Evolutionary conservation across 2,888 invertebrate genomes (phyloP).

Genomic region (Thelaira solivaga): DNA sequence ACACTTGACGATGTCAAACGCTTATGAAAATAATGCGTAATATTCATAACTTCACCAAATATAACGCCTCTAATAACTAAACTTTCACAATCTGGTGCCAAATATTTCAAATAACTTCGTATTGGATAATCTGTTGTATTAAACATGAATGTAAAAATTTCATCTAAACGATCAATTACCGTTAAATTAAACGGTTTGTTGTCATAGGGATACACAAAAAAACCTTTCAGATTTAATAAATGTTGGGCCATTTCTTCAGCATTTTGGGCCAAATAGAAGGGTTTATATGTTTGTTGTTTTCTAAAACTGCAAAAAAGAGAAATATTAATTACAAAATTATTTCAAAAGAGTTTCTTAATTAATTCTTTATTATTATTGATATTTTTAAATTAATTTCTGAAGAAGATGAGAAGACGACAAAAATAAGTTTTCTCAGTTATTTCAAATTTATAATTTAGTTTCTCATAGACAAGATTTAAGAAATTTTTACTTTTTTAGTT

Average conservation of each 20-base stretch:
- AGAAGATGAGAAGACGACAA: too few relatives aligned
- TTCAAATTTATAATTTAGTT: too few relatives aligned
- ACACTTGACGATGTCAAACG: constrained; percentile 70
- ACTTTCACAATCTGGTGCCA: constrained; percentile 71
- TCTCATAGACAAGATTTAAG: too few relatives aligned
- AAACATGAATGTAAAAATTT: constrained; percentile 69
- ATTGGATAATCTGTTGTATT: constrained; percentile 70
- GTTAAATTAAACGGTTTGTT: constrained; percentile 57
- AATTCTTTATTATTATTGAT: too few relatives aligned
- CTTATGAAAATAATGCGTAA: constrained; percentile 67
- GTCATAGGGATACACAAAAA: constrained; percentile 68
- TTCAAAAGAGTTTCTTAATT: too few relatives aligned
- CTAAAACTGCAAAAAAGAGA: constrained; percentile 64
- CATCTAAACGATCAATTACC: constrained; percentile 68
- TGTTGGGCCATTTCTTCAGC: constrained; percentile 67
- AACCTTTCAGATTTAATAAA: constrained; percentile 68
- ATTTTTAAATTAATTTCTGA: too few relatives aligned
- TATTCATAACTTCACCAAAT: constrained; percentile 66
- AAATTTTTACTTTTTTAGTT: too few relatives aligned
- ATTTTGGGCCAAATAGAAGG: constrained; percentile 61
- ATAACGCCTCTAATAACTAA: constrained; percentile 70
- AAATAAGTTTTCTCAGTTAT: too few relatives aligned
- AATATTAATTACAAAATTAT: constrained; percentile 11
- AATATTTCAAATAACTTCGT: constrained; percentile 67
- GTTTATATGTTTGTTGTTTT: constrained; percentile 65